Conservation (phyloP, 92 coral and sea anemone species). For the Epizoanthus stellaris region DNA sequence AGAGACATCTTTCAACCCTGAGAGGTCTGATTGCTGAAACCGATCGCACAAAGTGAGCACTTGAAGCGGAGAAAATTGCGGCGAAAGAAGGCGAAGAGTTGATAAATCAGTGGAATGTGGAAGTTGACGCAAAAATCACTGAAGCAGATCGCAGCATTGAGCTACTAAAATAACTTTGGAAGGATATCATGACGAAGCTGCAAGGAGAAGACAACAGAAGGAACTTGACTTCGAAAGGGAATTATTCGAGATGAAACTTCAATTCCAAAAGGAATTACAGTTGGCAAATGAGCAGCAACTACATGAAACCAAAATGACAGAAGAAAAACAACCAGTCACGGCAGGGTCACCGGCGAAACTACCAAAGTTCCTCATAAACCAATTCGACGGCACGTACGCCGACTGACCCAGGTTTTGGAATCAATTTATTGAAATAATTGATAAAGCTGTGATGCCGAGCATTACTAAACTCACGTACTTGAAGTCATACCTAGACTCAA, state of each 20-base stretch:
- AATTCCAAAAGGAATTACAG: constrained; percentile 13
- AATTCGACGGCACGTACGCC: constrained; percentile 34
- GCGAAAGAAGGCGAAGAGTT: constrained; percentile 14
- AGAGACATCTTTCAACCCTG: constrained; percentile 37
- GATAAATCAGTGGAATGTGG: too few species aligned
- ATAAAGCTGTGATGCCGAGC: constrained; percentile 20
- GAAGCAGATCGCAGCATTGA: too few species aligned
- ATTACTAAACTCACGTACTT: constrained; percentile 22
- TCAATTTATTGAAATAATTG: constrained; percentile 14
- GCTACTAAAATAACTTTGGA: not conserved
- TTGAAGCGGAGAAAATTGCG: constrained; percentile 27
- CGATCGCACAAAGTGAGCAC: constrained; percentile 2
- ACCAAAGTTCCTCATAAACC: constrained; percentile 14
- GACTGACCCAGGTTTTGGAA: constrained; percentile 38
- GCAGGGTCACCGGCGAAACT: not conserved
- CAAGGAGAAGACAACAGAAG: not conserved
- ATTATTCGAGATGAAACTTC: not conserved
- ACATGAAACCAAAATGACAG: not conserved
- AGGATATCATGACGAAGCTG: not conserved
- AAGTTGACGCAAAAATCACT: too few species aligned
- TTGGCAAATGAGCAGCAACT: not conserved
- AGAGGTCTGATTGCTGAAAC: constrained; percentile 21
- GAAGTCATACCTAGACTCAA: constrained; percentile 5
- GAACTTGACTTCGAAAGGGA: constrained; percentile 15
- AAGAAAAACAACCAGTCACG: constrained; percentile 3